Evolutionary conservation across 2,888 invertebrate genomes (phyloP), one percentile per base, ranked within the genome.

Genomic region (Apodemia zela): DNA sequence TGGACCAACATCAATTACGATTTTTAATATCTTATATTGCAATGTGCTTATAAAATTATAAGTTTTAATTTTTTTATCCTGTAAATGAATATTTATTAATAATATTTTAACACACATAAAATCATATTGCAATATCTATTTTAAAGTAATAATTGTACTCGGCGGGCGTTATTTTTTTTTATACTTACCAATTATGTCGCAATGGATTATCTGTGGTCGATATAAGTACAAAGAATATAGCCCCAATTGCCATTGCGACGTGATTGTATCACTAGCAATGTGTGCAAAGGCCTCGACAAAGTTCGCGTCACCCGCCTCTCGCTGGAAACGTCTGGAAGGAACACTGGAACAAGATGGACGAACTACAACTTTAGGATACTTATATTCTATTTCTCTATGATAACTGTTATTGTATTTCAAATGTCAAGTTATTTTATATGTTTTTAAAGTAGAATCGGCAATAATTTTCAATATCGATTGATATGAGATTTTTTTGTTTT

Each of bases 241-340:
- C n/a, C n/a, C 17, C 8, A n/a, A 70, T 72, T 67, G 65, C 78
- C 83, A 82, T 89, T 88, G 80, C 81, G 84, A 78, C 82, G 70
- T 84, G 79, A 73, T 73, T 77, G 80, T 85, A 87, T 85, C 82
- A 81, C 86, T 87, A 89, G 88, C 89, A 87, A 89, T 89, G 90
- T 90, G 90, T 89, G 90, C 89, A 88, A 88, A 85, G 78, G 81
- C 81, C 84, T 80, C 79, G 72, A 70, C 78, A 79, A 77, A 79
- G 82, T 73, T 71, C 79, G 79, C 74, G 82, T 85, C 85, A 87
- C 89, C 88, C 89, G 89, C 89, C 88, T 86, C 86, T 21, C 76
- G 73, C 76, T 78, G 83, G 84, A 85, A 80, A 77, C 75, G 73
- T 66, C 63, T 65, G 66, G 66, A 69, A 64, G 33, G 49, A 13